Percentiles rank a stretch among this genome's conserved stretches.
Evolutionary conservation across 2,113 vertebrate species (phyloP).

Genomic region (Lepidothrix coronata): DNA sequence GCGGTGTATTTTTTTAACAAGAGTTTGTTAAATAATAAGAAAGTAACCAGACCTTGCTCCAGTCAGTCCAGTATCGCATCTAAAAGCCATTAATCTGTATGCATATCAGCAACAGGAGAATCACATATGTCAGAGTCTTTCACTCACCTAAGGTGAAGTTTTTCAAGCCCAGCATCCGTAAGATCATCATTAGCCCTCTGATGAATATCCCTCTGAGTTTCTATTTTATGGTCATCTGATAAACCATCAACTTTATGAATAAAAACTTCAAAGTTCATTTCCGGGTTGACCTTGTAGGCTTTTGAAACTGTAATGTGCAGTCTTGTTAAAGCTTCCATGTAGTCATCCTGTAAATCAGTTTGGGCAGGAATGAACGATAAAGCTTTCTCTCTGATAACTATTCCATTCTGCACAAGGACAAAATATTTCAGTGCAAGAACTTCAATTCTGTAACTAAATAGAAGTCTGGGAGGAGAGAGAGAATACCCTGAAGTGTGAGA

Average conservation of each 20-base stretch:
- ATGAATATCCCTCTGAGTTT: conserved; percentile 98
- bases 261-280: conserved; percentile 99
- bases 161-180: conserved; percentile 95
- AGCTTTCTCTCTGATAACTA: neutral
- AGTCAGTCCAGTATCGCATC: neutral
- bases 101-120: neutral
- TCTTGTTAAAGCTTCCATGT: conserved; percentile 94
- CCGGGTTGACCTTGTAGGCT: conserved; percentile 97
- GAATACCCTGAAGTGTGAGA: neutral
- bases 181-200: conserved; percentile 98
- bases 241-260: conserved; percentile 99
- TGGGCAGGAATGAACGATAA: conserved; percentile 9
- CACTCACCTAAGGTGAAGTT: conserved; percentile 92
- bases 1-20: neutral
- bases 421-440: neutral
- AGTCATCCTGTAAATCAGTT: conserved; percentile 88
- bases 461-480: neutral
- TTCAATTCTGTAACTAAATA: neutral
- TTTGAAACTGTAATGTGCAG: conserved; percentile 97
- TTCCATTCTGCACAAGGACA: neutral
- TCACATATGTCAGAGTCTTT: neutral
- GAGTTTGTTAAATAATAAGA: neutral
- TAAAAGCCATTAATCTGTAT: neutral
- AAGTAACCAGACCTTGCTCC: neutral
- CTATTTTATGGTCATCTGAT: conserved; percentile 99